Evolutionary conservation across 2,113 vertebrate species (phyloP), one percentile per base, ranked within the genome.

Genomic region (Bubalus kerabau): DNA sequence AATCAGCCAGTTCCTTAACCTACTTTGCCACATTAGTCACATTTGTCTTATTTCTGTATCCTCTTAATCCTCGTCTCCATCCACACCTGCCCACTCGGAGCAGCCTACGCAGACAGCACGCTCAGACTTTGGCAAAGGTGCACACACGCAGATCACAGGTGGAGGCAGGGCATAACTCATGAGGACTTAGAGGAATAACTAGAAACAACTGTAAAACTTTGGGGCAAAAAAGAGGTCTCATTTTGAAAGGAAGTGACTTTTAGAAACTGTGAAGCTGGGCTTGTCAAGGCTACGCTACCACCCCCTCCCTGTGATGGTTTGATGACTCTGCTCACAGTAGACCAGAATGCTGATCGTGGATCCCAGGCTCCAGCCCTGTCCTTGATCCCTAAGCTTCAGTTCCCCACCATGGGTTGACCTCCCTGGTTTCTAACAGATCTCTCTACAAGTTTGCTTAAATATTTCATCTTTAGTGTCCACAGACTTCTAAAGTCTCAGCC

Each of bases 71-170:
- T 21, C 14, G 1, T 80, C 32, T 54, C 62, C 36, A 83, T 94
- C 87, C 50, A 46, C 6, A 71, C 87, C 32, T 87, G 48, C 82
- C 80, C 8, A 57, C 92, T 82, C 64, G 23, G 26, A 64, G 17
- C 86, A 36, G 50, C 30, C 85, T 88, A 57, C 32, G 3, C 43
- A 86, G 40, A 93, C 23, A 71, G 85, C 10, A 48, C 60, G 67
- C 92, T 92, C 82, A 94, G 40, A 94, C 92, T 92, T 97, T 95
- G 76, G 67, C 82, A 97, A 48, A 93, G 36, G 56, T 83, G 9
- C 71, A 62, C n/a, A 12, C 46, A 74, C 5, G 4, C 50, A 48
- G 60, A 91, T 90, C 64, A 85, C 13, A 86, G 85, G 43, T 92
- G 59, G 60, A 96, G 62, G 26, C 6, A 43, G 56, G 71, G 3